Percentiles rank a stretch among this genome's conserved stretches.
Conservation (phyloP, 2,888 invertebrate genomes). For the Eristalinus aeneus region DNA sequence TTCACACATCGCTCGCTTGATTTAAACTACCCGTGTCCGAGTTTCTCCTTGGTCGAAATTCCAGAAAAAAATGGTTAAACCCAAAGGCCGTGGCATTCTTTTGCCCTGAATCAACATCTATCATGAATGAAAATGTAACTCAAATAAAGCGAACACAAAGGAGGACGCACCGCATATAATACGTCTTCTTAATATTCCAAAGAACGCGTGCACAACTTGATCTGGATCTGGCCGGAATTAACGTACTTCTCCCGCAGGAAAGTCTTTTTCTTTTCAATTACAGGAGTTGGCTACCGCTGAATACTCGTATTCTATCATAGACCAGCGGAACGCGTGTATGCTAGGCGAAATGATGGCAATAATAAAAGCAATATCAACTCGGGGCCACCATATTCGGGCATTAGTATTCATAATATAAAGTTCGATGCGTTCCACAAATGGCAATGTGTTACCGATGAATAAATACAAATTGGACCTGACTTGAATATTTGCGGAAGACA, state of each 20-base stretch:
- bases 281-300: neutral
- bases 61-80: neutral
- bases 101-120: neutral
- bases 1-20: neutral
- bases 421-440: conserved; percentile 65
- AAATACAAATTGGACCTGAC: conserved; percentile 70
- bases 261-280: conserved; percentile 1
- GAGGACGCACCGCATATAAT: neutral
- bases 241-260: neutral
- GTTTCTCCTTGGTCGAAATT: neutral
- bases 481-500: conserved; percentile 54
- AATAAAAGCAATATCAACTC: conserved; percentile 59
- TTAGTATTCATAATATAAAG: conserved; percentile 66
- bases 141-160: neutral
- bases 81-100: neutral
- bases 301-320: too few species aligned
- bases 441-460: conserved; percentile 67
- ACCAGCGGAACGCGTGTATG: neutral
- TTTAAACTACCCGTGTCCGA: neutral
- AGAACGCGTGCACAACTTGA: neutral
- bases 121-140: neutral
- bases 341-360: conserved; percentile 50
- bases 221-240: neutral
- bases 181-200: conserved; percentile 17
- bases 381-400: conserved; percentile 52